These are phyloP conservation scores for Tillus elongatus DNA, from an alignment of 2,888 invertebrate species.

Conservation along the genomic window DNA sequence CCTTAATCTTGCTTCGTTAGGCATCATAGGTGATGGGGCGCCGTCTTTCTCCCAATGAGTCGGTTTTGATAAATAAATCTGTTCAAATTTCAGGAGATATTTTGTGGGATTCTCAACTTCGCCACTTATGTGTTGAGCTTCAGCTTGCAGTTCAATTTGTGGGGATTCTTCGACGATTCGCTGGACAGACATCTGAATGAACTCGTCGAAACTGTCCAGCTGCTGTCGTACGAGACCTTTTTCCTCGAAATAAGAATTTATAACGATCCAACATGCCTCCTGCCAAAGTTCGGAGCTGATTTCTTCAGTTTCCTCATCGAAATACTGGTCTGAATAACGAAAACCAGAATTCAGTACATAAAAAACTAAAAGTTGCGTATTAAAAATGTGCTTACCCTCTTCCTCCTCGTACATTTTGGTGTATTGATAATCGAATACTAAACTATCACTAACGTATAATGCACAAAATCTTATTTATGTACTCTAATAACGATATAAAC, in stretches of 20 bases:
- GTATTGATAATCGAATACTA: too few species aligned
- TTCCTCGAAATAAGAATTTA: slow-evolving; percentile 99
- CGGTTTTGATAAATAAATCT: slow-evolving; percentile 97
- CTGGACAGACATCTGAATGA: slow-evolving; percentile 99
- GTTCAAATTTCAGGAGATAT: slow-evolving; percentile 93
- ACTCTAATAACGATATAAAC: too few species aligned
- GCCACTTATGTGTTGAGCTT: slow-evolving; percentile 92
- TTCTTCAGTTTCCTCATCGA: slow-evolving; percentile 87
- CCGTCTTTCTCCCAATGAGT: slow-evolving; percentile 99
- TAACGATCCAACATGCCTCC: slow-evolving; percentile 99
- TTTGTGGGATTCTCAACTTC: slow-evolving; percentile 85
- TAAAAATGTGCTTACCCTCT: too few species aligned
- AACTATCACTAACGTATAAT: too few species aligned
- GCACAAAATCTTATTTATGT: too few species aligned
- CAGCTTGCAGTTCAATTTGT: slow-evolving; percentile 93
- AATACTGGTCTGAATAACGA: slow-evolving; percentile 50
- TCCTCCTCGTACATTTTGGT: too few species aligned
- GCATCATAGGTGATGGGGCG: slow-evolving; percentile 99
- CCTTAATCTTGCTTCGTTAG: slow-evolving; percentile 94
- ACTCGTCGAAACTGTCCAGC: slow-evolving; percentile 98
- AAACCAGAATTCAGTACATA: too few species aligned
- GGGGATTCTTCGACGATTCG: slow-evolving; percentile 99
- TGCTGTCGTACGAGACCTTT: slow-evolving; percentile 99
- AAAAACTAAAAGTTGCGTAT: slow-evolving; percentile 9
- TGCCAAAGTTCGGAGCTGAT: slow-evolving; percentile 98